Percentiles rank a stretch among this genome's conserved stretches.
phyloP scores from a whole-genome alignment of 2,888 invertebrate species.

The Hemicrepidius hirtus region DNA sequence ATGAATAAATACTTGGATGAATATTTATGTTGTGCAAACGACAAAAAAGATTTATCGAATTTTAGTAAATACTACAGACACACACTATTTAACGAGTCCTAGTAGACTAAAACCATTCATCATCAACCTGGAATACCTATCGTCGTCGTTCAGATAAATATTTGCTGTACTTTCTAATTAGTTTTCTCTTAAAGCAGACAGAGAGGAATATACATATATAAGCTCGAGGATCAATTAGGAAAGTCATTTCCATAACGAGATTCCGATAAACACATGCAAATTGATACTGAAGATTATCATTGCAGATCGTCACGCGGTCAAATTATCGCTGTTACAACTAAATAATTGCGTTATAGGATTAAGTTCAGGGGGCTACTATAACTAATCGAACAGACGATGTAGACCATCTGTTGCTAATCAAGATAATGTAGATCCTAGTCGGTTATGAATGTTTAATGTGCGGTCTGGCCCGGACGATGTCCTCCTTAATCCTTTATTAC shows the following conservation, averaged over 20 bases:
- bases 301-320: slow-evolving; percentile 42
- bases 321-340: slow-evolving; percentile 50
- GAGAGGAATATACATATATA: slow-evolving; percentile 2
- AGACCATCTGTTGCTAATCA: slow-evolving; percentile 56
- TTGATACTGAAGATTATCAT: slow-evolving; percentile 47
- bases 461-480: slow-evolving; percentile 40
- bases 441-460: slow-evolving; percentile 58
- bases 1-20: slow-evolving; percentile 40
- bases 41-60: slow-evolving; percentile 37
- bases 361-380: slow-evolving; percentile 46
- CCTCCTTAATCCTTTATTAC: slow-evolving; percentile 45
- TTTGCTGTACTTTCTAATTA: slow-evolving; percentile 24
- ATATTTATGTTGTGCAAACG: slow-evolving; percentile 38
- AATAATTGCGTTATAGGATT: slow-evolving; percentile 55
- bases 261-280: slow-evolving; percentile 48
- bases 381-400: slow-evolving; percentile 47
- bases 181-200: slow-evolving; percentile 1
- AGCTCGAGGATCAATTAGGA: slow-evolving; percentile 22
- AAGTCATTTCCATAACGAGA: slow-evolving; percentile 38
- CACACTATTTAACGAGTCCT: slow-evolving; percentile 16
- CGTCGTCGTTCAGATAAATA: background rate
- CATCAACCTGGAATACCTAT: slow-evolving; percentile 3
- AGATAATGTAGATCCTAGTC: slow-evolving; percentile 52
- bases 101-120: slow-evolving; percentile 1
- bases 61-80: background rate